phyloP scores from a whole-genome alignment of 2,113 vertebrate species.

The Bos javanicus region DNA sequence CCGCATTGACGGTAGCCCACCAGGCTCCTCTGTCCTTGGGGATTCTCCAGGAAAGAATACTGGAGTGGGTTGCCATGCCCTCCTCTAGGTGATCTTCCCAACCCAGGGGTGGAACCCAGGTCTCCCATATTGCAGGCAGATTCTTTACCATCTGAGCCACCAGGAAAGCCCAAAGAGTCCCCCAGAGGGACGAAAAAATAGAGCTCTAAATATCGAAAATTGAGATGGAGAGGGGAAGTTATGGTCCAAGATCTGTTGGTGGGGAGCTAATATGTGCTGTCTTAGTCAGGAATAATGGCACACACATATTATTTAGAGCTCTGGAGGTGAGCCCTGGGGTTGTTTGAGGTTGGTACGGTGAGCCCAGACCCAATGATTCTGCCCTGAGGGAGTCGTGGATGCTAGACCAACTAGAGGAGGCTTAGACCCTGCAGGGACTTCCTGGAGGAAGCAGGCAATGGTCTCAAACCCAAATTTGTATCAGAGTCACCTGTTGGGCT shows the following conservation, averaged over 20 bases:
- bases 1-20: neutral
- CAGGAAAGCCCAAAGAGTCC: neutral
- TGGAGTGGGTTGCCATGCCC: neutral
- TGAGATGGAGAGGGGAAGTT: neutral
- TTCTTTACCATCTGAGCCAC: neutral
- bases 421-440: neutral
- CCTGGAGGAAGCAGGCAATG: neutral
- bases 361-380: neutral
- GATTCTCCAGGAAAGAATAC: neutral
- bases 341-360: neutral
- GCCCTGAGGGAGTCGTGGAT: accelerated
- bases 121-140: neutral
- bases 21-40: neutral
- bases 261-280: neutral
- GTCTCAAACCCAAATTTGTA: neutral
- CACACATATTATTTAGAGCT: too few relatives aligned
- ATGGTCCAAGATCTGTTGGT: neutral
- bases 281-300: neutral
- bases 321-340: neutral
- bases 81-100: neutral
- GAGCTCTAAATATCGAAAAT: neutral
- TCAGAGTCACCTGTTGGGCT: neutral
- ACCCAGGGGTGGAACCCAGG: neutral
- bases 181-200: neutral
- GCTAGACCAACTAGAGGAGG: neutral